Base-by-base conservation (phyloP, 2,113 vertebrate genomes). In the Neomonachus schauinslandi region DNA sequence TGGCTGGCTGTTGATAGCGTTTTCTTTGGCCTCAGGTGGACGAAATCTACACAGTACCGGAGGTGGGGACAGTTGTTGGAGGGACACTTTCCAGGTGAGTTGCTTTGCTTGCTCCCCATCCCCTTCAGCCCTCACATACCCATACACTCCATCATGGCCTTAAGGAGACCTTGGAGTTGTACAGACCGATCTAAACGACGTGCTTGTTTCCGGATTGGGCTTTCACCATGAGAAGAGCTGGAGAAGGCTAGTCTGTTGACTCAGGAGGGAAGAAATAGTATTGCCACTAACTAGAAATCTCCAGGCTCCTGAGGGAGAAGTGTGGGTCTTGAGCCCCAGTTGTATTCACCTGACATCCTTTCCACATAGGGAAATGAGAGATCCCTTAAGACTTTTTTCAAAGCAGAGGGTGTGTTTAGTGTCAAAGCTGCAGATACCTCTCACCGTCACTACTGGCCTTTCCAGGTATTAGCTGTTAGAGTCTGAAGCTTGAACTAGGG, bases 31-130 rank as follows among this genome's bases (percentile, higher is more conserved):
- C 91, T 97, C 98, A 99, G 99, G 99, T 99, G 42, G 99, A 99
- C 99, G 99, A 99, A 99, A 99, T 99, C 98, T 99, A 99, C 97
- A 99, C 99, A 0, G 99, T 99, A 82, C 99, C 99, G 91, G 99
- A 99, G 83, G 99, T 99, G 97, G 99, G 99, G 72, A 99, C 99
- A 39, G 99, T 99, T 95, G 99, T 99, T 67, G 99, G 99, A 98
- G 99, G 99, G 95, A 99, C 99, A 83, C 99, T 99, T 49, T 99
- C 99, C 59, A 99, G 99, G 99, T 99, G 92, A 99, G 94, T 89
- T 96, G 65, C 51, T 93, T 86, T 89, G 69, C 89, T 93, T 91
- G 71, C 77, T 82, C 4, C 42, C 84, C 57, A 53, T 11, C 57
- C 79, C 14, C 14, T 28, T 74, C 51, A 57, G 89, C 67, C 79